A percentile compares a stretch with the other conserved stretches of the same genome.
Conservation (phyloP, 2,888 invertebrate species). For the Drosophila fulvimacula region DNA sequence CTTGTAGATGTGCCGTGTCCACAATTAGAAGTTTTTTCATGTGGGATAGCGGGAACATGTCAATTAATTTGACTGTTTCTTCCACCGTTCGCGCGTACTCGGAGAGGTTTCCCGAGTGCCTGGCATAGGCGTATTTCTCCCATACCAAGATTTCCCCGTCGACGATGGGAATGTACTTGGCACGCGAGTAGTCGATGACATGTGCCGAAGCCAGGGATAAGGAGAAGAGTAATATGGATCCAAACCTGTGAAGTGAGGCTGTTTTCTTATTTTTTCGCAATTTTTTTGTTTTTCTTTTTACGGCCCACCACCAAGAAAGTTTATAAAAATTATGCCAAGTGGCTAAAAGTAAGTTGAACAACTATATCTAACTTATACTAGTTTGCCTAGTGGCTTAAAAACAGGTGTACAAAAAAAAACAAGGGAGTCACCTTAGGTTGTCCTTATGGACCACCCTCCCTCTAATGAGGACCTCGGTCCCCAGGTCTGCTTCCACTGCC, state of each 20-base stretch:
- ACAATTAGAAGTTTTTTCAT: constrained; percentile 1
- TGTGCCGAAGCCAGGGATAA: too few relatives aligned
- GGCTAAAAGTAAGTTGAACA: not conserved
- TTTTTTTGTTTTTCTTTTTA: not conserved
- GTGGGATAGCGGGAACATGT: constrained; percentile 1
- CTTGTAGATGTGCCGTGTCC: not conserved
- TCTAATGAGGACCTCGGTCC: constrained; percentile 2
- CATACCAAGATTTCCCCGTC: too few relatives aligned
- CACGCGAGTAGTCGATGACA: too few relatives aligned
- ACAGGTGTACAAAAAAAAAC: not conserved
- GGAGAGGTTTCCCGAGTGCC: too few relatives aligned
- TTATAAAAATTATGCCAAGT: constrained; percentile 1
- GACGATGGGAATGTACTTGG: too few relatives aligned
- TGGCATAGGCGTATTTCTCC: too few relatives aligned
- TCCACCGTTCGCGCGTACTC: too few relatives aligned
- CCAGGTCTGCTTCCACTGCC: not conserved
- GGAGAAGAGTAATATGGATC: too few relatives aligned
- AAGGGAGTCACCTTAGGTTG: too few relatives aligned
- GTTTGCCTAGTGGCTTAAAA: constrained; percentile 2
- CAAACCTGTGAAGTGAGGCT: too few relatives aligned
- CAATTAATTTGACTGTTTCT: not conserved
- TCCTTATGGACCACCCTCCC: too few relatives aligned
- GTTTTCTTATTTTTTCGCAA: too few relatives aligned
- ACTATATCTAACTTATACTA: not conserved
- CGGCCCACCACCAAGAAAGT: not conserved